Evolutionary conservation across 2,113 vertebrate species (phyloP).

Genomic region (Tetrax tetrax): DNA sequence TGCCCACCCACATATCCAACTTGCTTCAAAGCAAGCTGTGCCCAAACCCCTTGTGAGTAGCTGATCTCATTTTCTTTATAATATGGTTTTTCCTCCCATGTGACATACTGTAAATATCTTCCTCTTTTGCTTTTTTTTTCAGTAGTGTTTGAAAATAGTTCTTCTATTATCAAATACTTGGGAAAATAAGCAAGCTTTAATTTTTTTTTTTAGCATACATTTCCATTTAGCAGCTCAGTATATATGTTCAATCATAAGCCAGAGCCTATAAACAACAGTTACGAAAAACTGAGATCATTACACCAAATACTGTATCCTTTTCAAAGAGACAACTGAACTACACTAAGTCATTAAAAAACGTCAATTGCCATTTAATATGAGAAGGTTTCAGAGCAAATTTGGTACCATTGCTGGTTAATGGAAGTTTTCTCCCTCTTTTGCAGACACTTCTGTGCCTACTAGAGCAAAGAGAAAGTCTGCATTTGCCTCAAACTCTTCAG

Average conservation of each 20-base stretch:
- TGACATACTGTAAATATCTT: not conserved
- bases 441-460: not conserved
- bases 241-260: not conserved
- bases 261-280: not conserved
- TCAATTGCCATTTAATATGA: not conserved
- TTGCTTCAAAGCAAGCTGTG: not conserved
- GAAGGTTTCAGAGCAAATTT: not conserved
- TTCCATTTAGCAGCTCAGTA: not conserved
- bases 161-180: not conserved
- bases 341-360: not conserved
- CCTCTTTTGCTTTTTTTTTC: not conserved
- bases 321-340: not conserved
- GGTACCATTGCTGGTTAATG: not conserved
- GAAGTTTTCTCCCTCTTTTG: not conserved
- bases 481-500: not conserved
- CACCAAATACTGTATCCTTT: not conserved
- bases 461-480: not conserved
- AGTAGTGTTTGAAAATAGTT: not conserved
- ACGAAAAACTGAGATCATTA: not conserved
- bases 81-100: not conserved
- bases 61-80: not conserved
- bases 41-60: not conserved
- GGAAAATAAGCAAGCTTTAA: not conserved
- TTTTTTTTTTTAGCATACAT: not conserved
- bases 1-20: not conserved